These are phyloP conservation scores for Paradisaea rubra DNA, from an alignment of 2,113 vertebrate genomes.

Conservation along the genomic window DNA sequence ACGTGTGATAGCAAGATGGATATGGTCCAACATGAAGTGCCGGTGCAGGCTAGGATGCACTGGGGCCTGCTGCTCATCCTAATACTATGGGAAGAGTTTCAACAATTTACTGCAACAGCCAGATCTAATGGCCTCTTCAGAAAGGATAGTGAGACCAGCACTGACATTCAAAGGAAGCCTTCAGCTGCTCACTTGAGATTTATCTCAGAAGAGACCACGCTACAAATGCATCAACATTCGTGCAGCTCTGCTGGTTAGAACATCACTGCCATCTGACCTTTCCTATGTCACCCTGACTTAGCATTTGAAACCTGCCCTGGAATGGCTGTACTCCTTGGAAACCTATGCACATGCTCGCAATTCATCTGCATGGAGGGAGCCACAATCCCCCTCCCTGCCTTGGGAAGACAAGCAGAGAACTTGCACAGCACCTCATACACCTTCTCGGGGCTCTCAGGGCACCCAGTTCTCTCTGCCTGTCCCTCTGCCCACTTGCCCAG, in stretches of 20 bases:
- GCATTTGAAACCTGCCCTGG: not conserved
- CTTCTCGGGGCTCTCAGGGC: not conserved
- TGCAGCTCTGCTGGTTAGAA: not conserved
- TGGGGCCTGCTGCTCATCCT: not conserved
- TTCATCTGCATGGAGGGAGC: not conserved
- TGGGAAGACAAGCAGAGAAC: not conserved
- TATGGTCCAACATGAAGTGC: not conserved
- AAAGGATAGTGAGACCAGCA: not conserved
- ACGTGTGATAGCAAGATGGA: not conserved
- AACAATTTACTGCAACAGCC: not conserved
- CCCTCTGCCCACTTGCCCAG: not conserved
- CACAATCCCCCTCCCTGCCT: not conserved
- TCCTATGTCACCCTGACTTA: not conserved
- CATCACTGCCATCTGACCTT: not conserved
- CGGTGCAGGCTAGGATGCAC: not conserved
- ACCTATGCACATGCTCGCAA: not conserved
- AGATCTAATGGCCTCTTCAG: not conserved
- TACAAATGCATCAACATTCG: not conserved
- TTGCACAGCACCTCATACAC: not conserved
- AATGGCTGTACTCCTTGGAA: not conserved
- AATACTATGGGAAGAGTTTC: not conserved
- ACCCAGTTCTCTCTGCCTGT: not conserved
- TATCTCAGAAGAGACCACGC: not conserved
- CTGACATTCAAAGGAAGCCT: not conserved
- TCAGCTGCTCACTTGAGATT: not conserved